Conservation (phyloP, 2,113 vertebrate genomes). For the Nibea albiflora region DNA sequence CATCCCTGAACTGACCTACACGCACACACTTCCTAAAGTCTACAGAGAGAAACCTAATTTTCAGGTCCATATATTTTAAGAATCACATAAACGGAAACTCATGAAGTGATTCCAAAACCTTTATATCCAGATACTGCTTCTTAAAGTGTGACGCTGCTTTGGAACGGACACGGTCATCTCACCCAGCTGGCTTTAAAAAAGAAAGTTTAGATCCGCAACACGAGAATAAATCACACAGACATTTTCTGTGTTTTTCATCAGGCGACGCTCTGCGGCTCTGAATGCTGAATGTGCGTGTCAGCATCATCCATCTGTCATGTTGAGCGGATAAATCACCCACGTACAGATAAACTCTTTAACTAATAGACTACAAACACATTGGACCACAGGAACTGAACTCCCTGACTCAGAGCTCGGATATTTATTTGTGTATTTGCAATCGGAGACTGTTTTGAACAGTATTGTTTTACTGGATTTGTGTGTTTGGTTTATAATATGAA, state of each 20-base stretch:
- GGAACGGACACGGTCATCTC: neutral
- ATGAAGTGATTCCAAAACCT: neutral
- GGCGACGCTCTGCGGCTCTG: neutral
- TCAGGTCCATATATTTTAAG: neutral
- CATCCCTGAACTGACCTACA: neutral
- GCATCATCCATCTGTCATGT: slow-evolving; percentile 10
- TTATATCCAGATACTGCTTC: neutral
- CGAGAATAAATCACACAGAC: slow-evolving; percentile 4
- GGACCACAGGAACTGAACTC: neutral
- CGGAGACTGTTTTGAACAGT: neutral
- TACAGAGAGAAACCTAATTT: neutral
- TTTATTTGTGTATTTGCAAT: neutral
- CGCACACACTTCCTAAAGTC: neutral
- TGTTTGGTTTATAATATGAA: neutral
- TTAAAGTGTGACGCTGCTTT: neutral
- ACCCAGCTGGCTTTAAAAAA: neutral
- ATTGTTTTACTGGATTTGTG: neutral
- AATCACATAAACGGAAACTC: neutral
- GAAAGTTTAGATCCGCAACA: neutral
- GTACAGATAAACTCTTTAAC: no score
- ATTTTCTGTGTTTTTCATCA: neutral
- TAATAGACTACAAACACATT: neutral
- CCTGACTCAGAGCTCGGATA: neutral
- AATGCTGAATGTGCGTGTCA: neutral
- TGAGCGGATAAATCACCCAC: slow-evolving; percentile 19